Conservation (phyloP, 2,888 invertebrate genomes). For the Chironomus tentans region DNA sequence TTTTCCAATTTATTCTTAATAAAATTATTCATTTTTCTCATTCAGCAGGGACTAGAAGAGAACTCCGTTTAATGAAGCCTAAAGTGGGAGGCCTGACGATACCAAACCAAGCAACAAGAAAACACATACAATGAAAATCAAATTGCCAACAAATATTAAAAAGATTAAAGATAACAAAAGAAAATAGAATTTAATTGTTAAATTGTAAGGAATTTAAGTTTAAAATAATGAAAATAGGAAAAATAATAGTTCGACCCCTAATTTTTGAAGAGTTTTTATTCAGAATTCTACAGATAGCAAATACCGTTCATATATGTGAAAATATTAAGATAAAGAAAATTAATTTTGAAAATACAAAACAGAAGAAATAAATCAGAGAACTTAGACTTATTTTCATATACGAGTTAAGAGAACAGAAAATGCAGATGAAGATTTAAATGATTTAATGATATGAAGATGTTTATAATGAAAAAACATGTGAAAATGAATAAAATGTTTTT, state of each 20-base stretch:
- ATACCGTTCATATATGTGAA: no score
- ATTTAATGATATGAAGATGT: no score
- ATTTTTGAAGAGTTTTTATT: no score
- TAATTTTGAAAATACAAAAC: no score
- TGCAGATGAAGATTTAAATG: not conserved
- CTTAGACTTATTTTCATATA: not conserved
- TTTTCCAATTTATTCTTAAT: not conserved
- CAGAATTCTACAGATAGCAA: no score
- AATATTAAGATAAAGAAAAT: no score
- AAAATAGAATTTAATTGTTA: no score
- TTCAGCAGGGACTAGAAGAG: slow-evolving; percentile 39
- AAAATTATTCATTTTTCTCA: not conserved
- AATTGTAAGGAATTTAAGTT: no score
- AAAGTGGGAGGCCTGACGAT: not conserved
- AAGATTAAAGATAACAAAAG: no score
- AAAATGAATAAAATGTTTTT: slow-evolving; percentile 6
- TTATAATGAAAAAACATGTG: not conserved
- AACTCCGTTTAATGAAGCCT: slow-evolving; percentile 36
- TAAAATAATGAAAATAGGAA: no score
- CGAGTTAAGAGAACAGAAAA: not conserved
- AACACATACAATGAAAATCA: not conserved
- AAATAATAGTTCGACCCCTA: no score
- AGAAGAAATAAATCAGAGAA: not conserved
- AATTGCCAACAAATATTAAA: no score
- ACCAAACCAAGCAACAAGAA: not conserved